Evolutionary conservation across 2,888 invertebrate genomes (phyloP), one percentile per base, ranked within the genome.

Genomic region (Onchidella celtica): DNA sequence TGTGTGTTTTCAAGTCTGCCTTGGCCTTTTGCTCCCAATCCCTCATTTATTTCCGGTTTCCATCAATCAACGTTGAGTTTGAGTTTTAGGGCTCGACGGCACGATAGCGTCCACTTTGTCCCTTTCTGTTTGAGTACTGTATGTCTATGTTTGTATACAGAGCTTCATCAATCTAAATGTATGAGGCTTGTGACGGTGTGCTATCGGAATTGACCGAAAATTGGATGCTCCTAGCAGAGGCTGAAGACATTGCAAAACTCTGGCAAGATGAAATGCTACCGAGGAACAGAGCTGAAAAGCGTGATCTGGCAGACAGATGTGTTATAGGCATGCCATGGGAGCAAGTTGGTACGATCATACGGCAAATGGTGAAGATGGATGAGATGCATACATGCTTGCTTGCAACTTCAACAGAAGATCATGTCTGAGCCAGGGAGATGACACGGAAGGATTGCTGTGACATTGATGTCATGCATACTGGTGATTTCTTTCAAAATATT

Each of bases 321-420:
- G 82, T 88, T 14, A 75, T 86, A n/a, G 88, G 88, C n/a, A 86
- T 89, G 81, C 86, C 87, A n/a, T 89, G 88, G 88, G 83, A 79
- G n/a, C 86, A 87, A 66, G 80, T 88, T 21, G 85, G 86, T 66
- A 72, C 76, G 21, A 75, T 65, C 3, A 63, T 75, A 27, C 27
- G 21, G 9, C 40, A 36, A 17, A 55, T 29, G 4, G 75, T 36
- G 9, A 63, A 9, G 17, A 65, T 24, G 2, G 29, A 29, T 14
- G 78, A 75, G 0, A 57, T 74, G 1, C 63, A 61, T n/a, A 87
- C 88, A 4, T 86, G 85, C 76, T 68, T 83, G 38, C 59, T 89
- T 2, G 84, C 87, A 38, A 82, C 84, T n/a, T 87, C 88, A 14
- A 83, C 81, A 32, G 89, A 88, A 27, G 82, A 83, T 1, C 80